Conservation (phyloP, 2,888 invertebrate genomes). For the Drosophila cracens region DNA sequence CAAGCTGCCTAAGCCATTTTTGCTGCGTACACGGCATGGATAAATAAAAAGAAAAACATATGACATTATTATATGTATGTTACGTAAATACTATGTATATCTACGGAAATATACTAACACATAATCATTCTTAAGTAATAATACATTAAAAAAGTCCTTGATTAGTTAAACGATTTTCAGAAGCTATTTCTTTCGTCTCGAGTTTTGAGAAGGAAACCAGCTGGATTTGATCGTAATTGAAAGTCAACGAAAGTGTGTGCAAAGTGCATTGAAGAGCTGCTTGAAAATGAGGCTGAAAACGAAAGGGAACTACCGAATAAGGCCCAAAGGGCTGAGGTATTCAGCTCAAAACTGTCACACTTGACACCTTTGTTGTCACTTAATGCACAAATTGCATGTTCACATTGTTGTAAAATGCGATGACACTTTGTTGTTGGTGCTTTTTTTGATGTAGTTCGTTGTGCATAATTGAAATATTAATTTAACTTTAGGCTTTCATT, state of each 20-base stretch:
- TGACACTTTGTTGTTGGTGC: conserved; percentile 38
- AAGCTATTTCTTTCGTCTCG: too few relatives aligned
- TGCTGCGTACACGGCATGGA: too few relatives aligned
- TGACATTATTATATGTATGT: too few relatives aligned
- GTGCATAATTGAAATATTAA: conserved; percentile 55
- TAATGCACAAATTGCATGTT: conserved; percentile 76
- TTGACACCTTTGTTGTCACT: conserved; percentile 69
- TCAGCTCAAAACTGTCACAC: conserved; percentile 53
- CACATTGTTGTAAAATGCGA: conserved; percentile 59
- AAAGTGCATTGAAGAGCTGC: conserved; percentile 27
- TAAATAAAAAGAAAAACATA: too few relatives aligned
- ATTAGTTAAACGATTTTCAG: too few relatives aligned
- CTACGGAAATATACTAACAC: too few relatives aligned
- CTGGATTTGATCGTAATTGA: too few relatives aligned
- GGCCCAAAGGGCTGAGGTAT: background rate
- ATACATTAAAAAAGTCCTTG: too few relatives aligned
- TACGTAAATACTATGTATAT: too few relatives aligned
- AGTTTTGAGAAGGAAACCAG: too few relatives aligned
- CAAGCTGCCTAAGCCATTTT: background rate
- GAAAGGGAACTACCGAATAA: conserved; percentile 39
- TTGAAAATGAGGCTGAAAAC: conserved; percentile 31
- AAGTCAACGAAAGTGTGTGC: background rate
- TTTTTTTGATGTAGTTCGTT: conserved; percentile 8
- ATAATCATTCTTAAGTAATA: too few relatives aligned
- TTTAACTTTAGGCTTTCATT: conserved; percentile 69